phyloP scores from a whole-genome alignment of 2,797 vertebrate species.

The Microcaecilia unicolor region DNA sequence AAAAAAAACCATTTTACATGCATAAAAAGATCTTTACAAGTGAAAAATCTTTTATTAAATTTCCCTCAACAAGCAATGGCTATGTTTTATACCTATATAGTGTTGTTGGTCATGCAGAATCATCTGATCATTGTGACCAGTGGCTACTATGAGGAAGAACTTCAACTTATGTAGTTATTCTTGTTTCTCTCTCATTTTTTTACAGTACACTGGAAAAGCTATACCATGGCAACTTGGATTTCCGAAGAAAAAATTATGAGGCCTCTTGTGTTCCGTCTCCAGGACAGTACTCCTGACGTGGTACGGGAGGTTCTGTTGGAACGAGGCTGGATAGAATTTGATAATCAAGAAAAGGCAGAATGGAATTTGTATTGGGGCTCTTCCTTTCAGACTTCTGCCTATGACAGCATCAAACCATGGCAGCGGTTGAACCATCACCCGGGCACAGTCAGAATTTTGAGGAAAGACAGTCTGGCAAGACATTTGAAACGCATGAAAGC shows the following conservation, averaged over 20 bases:
- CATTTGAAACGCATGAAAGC: slow-evolving; percentile 60
- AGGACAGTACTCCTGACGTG: slow-evolving; percentile 43
- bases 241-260: not conserved
- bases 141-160: too few species aligned
- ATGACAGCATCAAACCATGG: slow-evolving; percentile 59
- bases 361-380: slow-evolving; percentile 70
- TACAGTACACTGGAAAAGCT: too few species aligned
- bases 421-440: slow-evolving; percentile 76
- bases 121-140: too few species aligned
- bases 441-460: slow-evolving; percentile 57
- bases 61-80: too few species aligned
- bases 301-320: slow-evolving; percentile 70
- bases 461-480: slow-evolving; percentile 66
- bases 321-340: slow-evolving; percentile 61
- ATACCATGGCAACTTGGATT: slow-evolving; percentile 20
- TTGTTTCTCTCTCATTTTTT: too few species aligned
- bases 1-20: too few species aligned
- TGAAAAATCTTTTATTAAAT: too few species aligned
- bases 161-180: too few species aligned
- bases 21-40: too few species aligned
- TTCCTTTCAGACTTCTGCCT: slow-evolving; percentile 50
- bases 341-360: slow-evolving; percentile 37
- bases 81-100: too few species aligned
- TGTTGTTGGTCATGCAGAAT: too few species aligned
- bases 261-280: slow-evolving; percentile 58